phyloP scores from a whole-genome alignment of 2,797 vertebrate species.

The Leptatherina wallacei region DNA sequence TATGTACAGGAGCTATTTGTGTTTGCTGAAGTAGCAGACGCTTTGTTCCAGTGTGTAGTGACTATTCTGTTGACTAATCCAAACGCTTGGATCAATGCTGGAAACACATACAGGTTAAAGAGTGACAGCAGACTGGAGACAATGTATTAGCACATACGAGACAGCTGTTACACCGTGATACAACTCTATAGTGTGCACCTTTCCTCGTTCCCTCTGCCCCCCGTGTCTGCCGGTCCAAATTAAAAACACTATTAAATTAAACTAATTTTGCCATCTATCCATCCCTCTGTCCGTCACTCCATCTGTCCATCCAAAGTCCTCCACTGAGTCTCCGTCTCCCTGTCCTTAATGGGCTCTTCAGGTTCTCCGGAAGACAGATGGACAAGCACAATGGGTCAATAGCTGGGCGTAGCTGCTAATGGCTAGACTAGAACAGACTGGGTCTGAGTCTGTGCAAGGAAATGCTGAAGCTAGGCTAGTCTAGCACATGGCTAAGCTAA shows the following conservation, averaged over 20 bases:
- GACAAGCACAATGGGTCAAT: slow-evolving; percentile 49
- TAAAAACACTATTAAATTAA: slow-evolving; percentile 38
- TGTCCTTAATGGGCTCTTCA: slow-evolving; percentile 47
- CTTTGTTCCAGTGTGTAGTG: slow-evolving; percentile 77
- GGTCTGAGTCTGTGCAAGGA: slow-evolving; percentile 64
- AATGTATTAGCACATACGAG: slow-evolving; percentile 24
- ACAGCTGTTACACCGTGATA: slow-evolving; percentile 22
- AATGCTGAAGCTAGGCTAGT: slow-evolving; percentile 68
- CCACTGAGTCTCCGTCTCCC: slow-evolving; percentile 25
- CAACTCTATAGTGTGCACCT: slow-evolving; percentile 45
- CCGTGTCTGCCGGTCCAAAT: slow-evolving; percentile 69
- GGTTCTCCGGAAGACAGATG: slow-evolving; percentile 60
- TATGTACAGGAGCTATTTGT: slow-evolving; percentile 49
- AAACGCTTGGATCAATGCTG: slow-evolving; percentile 45
- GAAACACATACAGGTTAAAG: slow-evolving; percentile 27
- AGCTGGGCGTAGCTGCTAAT: slow-evolving; percentile 59
- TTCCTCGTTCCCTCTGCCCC: slow-evolving; percentile 26
- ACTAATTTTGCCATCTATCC: slow-evolving; percentile 30
- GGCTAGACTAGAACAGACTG: slow-evolving; percentile 64
- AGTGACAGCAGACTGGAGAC: slow-evolving; percentile 24
- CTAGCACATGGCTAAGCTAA: slow-evolving; percentile 56
- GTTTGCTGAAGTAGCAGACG: slow-evolving; percentile 59
- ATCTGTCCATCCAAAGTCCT: slow-evolving; percentile 57
- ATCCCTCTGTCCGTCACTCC: slow-evolving; percentile 53
- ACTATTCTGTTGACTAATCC: slow-evolving; percentile 76